Evolutionary conservation across 1,140 invertebrate genomes (phyloP).

Genomic region (Geopemphigus sp.): DNA sequence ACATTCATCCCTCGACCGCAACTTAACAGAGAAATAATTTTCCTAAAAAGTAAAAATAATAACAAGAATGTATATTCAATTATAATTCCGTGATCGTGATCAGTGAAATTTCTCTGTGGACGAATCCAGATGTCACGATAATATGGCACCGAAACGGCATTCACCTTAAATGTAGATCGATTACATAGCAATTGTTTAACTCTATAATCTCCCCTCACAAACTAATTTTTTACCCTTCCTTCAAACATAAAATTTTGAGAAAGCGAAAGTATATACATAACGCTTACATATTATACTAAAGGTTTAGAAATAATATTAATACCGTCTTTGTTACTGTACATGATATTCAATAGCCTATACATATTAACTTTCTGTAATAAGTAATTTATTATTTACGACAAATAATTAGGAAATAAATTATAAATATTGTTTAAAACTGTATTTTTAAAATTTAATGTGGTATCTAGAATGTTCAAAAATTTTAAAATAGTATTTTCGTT

Average conservation of each 20-base stretch:
- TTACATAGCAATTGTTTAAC: slow-evolving; percentile 34
- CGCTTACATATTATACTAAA: no score
- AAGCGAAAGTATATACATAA: slow-evolving; percentile 13
- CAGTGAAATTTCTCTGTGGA: slow-evolving; percentile 26
- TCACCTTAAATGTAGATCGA: slow-evolving; percentile 28
- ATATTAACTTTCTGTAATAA: no score
- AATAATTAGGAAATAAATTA: no score
- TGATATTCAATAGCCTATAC: no score
- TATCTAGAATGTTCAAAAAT: no score
- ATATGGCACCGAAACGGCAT: neutral
- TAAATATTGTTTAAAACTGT: no score
- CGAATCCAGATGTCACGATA: slow-evolving; percentile 35
- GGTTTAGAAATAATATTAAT: neutral
- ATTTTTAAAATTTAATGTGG: no score
- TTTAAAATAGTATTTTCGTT: neutral
- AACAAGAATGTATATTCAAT: slow-evolving; percentile 3
- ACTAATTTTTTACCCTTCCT: neutral
- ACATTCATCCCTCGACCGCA: neutral
- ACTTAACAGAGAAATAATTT: neutral
- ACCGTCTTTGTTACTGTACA: no score
- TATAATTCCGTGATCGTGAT: slow-evolving; percentile 38
- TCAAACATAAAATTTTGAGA: neutral
- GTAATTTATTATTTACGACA: no score
- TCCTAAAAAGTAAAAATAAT: slow-evolving; percentile 28
- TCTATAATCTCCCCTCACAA: slow-evolving; percentile 19